Evolutionary conservation across 2,113 vertebrate species (phyloP).

Genomic region (Atrichornis clamosus): DNA sequence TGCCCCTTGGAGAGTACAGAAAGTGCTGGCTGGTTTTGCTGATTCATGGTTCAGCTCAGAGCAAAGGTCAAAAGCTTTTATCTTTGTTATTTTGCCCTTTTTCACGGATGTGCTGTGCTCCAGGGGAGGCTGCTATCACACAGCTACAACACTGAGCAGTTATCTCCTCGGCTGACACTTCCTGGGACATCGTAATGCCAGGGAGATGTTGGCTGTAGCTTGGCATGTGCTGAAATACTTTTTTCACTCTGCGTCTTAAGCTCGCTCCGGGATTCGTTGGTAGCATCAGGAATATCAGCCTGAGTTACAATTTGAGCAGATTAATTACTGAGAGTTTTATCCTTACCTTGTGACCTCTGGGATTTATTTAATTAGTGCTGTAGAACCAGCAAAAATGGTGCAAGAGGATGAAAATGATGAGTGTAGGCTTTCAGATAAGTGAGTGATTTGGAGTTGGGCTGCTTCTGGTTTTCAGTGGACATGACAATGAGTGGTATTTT

Average conservation of each 20-base stretch:
- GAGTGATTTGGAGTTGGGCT: not conserved
- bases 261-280: accelerated
- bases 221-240: not conserved
- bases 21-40: not conserved
- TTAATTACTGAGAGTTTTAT: conserved; percentile 55
- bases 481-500: not conserved
- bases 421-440: not conserved
- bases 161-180: not conserved
- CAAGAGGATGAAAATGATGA: not conserved
- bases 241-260: not conserved
- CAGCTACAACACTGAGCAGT: not conserved
- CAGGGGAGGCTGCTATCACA: not conserved
- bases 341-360: conserved; percentile 48
- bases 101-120: accelerated
- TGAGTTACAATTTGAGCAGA: conserved; percentile 22
- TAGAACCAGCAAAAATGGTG: not conserved
- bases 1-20: not conserved
- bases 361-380: conserved; percentile 57
- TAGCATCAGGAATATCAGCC: not conserved
- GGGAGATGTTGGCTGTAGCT: not conserved
- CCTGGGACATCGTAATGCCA: not conserved
- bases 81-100: not conserved
- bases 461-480: not conserved
- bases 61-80: conserved; percentile 29
- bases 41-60: not conserved